Evolutionary conservation across 2,113 vertebrate species (phyloP).

Genomic region (Bubo bubo): DNA sequence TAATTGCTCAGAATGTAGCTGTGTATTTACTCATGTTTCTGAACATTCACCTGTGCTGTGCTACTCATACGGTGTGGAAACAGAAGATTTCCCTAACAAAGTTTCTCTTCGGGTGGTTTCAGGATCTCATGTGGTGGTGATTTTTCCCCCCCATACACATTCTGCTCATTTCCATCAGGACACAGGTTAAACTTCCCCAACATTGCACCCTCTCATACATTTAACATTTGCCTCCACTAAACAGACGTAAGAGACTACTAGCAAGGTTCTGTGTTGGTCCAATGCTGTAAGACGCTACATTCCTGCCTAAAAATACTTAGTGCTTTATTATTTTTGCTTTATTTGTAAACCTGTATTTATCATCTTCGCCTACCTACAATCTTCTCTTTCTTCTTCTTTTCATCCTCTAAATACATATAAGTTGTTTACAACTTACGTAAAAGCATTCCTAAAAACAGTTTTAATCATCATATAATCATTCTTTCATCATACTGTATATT

Average conservation of each 20-base stretch:
- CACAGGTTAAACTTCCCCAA: background rate
- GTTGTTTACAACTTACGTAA: background rate
- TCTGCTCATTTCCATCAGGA: background rate
- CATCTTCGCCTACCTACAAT: background rate
- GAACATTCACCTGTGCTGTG: rapidly evolving
- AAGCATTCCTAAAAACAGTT: background rate
- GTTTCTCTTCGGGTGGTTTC: background rate
- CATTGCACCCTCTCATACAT: background rate
- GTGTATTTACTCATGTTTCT: background rate
- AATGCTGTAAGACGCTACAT: background rate
- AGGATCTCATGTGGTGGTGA: background rate
- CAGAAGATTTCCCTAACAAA: background rate
- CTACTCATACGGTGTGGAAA: background rate
- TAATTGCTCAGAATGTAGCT: background rate
- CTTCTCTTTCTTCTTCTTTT: background rate
- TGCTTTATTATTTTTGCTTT: background rate
- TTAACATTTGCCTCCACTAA: background rate
- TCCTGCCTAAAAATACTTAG: background rate
- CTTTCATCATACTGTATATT: background rate
- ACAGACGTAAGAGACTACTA: background rate
- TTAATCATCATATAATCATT: background rate
- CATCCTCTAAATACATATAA: background rate
- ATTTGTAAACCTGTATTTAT: background rate
- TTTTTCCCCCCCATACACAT: background rate
- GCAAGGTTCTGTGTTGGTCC: background rate